phyloP scores from a whole-genome alignment of 2,113 vertebrate genomes.

The Callithrix jacchus region DNA sequence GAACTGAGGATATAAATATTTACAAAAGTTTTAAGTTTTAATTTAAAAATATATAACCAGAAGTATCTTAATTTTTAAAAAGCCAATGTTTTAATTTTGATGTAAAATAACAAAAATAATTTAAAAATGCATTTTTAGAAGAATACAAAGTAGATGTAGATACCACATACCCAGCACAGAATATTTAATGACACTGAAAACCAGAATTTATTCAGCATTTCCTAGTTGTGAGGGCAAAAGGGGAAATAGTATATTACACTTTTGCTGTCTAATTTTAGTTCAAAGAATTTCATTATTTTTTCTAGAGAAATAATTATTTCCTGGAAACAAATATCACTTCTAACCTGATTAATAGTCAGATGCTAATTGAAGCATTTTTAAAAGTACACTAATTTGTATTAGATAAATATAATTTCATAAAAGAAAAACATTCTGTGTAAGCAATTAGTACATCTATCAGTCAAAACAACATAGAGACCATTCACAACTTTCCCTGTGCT shows the following conservation, averaged over 20 bases:
- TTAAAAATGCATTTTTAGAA: background rate
- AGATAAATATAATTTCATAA: background rate
- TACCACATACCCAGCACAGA: background rate
- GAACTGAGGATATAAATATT: background rate
- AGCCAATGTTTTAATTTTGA: background rate
- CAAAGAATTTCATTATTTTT: background rate
- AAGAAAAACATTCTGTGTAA: background rate
- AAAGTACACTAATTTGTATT: background rate
- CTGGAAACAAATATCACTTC: background rate
- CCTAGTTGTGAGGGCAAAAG: background rate
- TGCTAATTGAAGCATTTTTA: background rate
- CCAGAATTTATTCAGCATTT: background rate
- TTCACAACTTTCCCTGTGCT: background rate
- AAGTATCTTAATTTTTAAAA: background rate
- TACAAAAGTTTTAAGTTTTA: background rate
- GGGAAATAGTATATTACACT: background rate
- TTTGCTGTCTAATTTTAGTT: background rate
- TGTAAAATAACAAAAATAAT: background rate
- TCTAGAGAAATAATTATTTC: constrained; percentile 22
- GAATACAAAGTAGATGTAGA: background rate
- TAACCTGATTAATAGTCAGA: background rate
- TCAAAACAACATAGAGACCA: background rate
- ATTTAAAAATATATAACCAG: background rate
- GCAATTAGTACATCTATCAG: background rate
- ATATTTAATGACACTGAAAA: background rate